phyloP scores from a whole-genome alignment of 2,797 vertebrate genomes.

The Limosa lapponica region DNA sequence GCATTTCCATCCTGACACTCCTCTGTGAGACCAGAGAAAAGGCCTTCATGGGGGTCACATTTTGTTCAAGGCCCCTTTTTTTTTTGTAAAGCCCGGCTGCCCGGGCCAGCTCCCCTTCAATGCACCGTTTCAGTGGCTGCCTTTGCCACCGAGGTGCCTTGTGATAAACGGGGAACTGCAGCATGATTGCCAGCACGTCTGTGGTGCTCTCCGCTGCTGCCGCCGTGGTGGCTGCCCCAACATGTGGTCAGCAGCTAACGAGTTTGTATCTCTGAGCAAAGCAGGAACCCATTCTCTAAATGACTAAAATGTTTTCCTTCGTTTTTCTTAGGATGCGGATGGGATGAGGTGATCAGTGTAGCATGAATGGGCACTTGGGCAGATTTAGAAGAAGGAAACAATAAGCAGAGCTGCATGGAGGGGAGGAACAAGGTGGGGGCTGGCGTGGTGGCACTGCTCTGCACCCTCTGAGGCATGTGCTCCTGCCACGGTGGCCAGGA shows the following conservation, averaged over 20 bases:
- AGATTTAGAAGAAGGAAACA: not conserved
- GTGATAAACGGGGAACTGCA: not conserved
- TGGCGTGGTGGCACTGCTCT: rapidly evolving
- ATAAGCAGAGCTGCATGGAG: not conserved
- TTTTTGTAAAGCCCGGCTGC: rapidly evolving
- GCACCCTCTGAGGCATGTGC: rapidly evolving
- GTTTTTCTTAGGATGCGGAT: rapidly evolving
- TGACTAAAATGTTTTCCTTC: not conserved
- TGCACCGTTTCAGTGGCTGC: not conserved
- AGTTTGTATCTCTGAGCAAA: not conserved
- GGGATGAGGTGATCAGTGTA: rapidly evolving
- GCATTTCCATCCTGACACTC: not conserved
- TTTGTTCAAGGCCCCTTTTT: not conserved
- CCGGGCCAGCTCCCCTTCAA: not conserved
- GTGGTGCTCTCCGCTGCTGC: not conserved
- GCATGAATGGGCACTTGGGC: rapidly evolving
- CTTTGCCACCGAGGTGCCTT: not conserved
- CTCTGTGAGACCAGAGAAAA: not conserved
- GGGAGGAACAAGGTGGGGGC: not conserved
- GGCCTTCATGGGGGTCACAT: not conserved
- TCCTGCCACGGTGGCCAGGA: not conserved
- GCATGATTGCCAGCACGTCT: not conserved
- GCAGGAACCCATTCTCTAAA: not conserved
- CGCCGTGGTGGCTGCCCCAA: rapidly evolving
- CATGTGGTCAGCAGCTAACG: rapidly evolving